phyloP scores from a whole-genome alignment of 2,113 vertebrate species.

The Pituophis catenifer region DNA sequence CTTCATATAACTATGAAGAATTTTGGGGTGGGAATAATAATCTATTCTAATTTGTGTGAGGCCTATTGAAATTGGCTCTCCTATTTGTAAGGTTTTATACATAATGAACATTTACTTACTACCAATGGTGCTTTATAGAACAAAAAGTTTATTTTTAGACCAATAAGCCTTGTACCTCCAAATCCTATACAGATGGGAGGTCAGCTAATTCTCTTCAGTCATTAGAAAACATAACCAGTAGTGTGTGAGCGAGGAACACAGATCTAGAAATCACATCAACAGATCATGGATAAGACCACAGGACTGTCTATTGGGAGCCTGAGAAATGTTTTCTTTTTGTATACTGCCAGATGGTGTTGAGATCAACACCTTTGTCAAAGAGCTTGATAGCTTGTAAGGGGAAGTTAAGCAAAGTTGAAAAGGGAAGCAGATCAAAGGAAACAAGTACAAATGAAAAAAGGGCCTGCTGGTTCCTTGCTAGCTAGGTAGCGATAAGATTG shows the following conservation, averaged over 20 bases:
- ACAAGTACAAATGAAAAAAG: slow-evolving; percentile 55
- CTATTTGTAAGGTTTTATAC: neutral
- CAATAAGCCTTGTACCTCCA: accelerated
- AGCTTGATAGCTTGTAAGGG: slow-evolving; percentile 49
- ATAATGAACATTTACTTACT: neutral
- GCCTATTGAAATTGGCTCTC: neutral
- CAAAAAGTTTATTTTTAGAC: neutral
- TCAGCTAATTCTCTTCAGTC: neutral
- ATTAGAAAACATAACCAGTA: slow-evolving; percentile 5
- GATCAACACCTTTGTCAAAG: slow-evolving; percentile 47
- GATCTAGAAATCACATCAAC: slow-evolving; percentile 42
- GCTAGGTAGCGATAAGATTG: slow-evolving; percentile 37
- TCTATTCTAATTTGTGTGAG: neutral
- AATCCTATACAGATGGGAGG: neutral
- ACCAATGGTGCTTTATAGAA: slow-evolving; percentile 1
- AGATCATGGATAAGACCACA: slow-evolving; percentile 29
- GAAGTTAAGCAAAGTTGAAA: slow-evolving; percentile 48
- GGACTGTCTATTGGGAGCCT: slow-evolving; percentile 41
- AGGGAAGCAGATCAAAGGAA: slow-evolving; percentile 59
- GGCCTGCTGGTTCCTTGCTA: slow-evolving; percentile 41
- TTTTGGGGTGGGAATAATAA: neutral
- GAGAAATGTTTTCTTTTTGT: slow-evolving; percentile 31
- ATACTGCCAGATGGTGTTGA: slow-evolving; percentile 56
- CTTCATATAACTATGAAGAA: neutral
- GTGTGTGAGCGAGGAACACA: neutral